Evolutionary conservation across 1,140 invertebrate genomes (phyloP).

Genomic region (Leptopilina clavipes): DNA sequence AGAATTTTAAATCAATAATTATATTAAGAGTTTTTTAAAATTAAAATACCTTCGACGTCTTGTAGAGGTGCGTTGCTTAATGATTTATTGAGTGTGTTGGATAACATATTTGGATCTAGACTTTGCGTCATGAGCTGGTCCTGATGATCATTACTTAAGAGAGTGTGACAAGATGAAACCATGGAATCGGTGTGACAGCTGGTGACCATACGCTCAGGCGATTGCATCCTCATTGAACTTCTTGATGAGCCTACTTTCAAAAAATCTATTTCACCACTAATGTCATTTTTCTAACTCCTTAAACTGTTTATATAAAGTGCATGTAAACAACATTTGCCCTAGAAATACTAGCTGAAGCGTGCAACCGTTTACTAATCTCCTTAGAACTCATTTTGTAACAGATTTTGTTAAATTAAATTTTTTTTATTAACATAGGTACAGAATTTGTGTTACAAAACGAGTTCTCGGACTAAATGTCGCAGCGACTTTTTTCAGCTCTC

Average conservation of each 20-base stretch:
- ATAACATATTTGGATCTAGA: conserved; percentile 77
- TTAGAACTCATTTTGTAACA: background rate
- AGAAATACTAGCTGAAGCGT: conserved; percentile 58
- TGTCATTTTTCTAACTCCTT: background rate
- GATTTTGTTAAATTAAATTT: background rate
- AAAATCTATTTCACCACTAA: conserved; percentile 33
- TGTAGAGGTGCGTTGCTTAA: conserved; percentile 54
- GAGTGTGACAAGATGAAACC: conserved; percentile 66
- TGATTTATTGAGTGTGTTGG: conserved; percentile 63
- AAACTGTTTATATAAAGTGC: conserved; percentile 36
- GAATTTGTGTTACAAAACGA: background rate
- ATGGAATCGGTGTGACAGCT: conserved; percentile 79
- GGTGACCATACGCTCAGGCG: conserved; percentile 82
- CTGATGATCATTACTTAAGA: conserved; percentile 58
- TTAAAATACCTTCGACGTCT: conserved; percentile 63
- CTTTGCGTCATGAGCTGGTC: conserved; percentile 80
- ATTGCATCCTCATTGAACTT: conserved; percentile 75
- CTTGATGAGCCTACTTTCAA: conserved; percentile 63
- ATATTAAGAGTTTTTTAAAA: background rate
- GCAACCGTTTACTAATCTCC: conserved; percentile 49
- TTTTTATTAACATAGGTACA: background rate
- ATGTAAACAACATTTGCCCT: conserved; percentile 44
- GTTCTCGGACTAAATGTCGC: background rate
- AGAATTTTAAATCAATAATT: no score
- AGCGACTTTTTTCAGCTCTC: background rate